Conservation (phyloP, 30 jellyfish, hydroid and myxozoan genomes). For the Pelagia noctiluca region DNA sequence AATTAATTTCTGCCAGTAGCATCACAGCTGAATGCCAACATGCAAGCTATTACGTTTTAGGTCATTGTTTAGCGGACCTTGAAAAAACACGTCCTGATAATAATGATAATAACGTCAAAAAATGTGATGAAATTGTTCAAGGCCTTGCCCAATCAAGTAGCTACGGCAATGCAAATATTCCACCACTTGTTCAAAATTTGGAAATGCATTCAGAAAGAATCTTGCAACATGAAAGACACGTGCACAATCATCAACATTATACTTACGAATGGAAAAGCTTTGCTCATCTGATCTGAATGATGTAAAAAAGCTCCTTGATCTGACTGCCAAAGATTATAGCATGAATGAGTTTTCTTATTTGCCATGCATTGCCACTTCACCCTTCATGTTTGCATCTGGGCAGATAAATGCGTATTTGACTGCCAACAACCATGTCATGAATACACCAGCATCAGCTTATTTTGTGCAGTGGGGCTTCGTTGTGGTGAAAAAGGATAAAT, state of each 20-base stretch:
- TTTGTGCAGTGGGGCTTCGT: slow-evolving; percentile 5
- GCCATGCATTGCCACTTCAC: slow-evolving; percentile 10
- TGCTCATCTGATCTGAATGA: slow-evolving; percentile 14
- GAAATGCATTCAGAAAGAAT: too few species aligned
- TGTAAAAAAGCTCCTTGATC: slow-evolving; percentile 31
- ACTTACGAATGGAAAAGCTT: slow-evolving; percentile 1
- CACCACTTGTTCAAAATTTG: slow-evolving; percentile 1
- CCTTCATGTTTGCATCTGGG: slow-evolving; percentile 15
- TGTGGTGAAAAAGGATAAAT: neutral
- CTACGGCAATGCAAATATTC: neutral
- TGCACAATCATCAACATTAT: too few species aligned
- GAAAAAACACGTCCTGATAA: too few species aligned
- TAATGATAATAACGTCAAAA: too few species aligned
- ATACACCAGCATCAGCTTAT: slow-evolving; percentile 5
- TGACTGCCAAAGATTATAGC: slow-evolving; percentile 34
- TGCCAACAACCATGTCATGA: slow-evolving; percentile 13
- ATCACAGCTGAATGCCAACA: slow-evolving; percentile 5
- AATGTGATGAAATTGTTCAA: slow-evolving; percentile 1
- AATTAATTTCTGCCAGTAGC: neutral
- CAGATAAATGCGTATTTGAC: neutral
- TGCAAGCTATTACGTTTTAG: neutral
- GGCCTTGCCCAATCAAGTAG: slow-evolving; percentile 9
- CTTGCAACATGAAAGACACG: too few species aligned
- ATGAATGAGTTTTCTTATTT: slow-evolving; percentile 11
- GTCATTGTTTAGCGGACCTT: neutral